Evolutionary conservation across 1,140 invertebrate species (phyloP).

Genomic region (Drosophila fuyamai): DNA sequence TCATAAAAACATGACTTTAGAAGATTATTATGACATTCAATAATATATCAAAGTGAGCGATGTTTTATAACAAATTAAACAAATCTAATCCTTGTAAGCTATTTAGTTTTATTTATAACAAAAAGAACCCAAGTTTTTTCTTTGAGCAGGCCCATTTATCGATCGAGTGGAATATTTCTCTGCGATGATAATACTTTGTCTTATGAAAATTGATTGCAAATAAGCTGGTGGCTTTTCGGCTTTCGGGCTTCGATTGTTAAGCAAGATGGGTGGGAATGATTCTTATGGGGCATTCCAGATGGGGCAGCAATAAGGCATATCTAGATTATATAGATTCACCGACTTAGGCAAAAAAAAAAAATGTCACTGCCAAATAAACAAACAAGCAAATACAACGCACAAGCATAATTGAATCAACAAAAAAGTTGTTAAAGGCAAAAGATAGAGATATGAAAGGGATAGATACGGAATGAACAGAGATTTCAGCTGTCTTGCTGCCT

Average conservation of each 20-base stretch:
- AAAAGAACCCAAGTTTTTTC: conserved; percentile 9
- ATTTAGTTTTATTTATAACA: neutral
- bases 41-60: no score
- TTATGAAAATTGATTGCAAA: conserved; percentile 55
- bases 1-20: neutral
- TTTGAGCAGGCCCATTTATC: conserved; percentile 6
- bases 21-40: neutral
- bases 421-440: conserved; percentile 20
- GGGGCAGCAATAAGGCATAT: conserved; percentile 1
- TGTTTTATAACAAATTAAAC: no score
- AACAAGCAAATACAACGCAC: neutral
- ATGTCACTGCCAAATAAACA: conserved; percentile 13
- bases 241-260: conserved; percentile 15
- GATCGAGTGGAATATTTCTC: conserved; percentile 22
- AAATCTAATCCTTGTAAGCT: no score
- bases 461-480: conserved; percentile 13
- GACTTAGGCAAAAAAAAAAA: neutral
- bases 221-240: conserved; percentile 5
- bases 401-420: conserved; percentile 37
- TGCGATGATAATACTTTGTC: conserved; percentile 23
- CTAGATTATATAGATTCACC: conserved; percentile 17
- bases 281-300: neutral
- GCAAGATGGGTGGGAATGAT: conserved; percentile 24
- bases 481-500: conserved; percentile 42
- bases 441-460: conserved; percentile 11